phyloP scores from a whole-genome alignment of 1,140 invertebrate species.

The Ptiloglossa arizonensis region DNA sequence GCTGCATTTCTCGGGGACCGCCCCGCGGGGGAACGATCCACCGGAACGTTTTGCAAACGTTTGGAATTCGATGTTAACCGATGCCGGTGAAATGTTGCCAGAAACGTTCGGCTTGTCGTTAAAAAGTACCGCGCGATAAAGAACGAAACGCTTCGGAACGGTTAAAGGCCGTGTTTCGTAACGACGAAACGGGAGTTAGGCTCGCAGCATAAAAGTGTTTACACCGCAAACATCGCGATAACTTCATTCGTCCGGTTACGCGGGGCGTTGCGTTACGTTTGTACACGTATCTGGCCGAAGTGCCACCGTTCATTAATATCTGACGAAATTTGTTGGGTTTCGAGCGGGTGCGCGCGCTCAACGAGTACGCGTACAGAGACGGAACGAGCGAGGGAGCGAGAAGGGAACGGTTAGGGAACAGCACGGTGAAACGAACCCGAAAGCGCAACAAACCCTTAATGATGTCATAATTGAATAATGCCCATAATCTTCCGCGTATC shows the following conservation, averaged over 20 bases:
- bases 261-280: background rate
- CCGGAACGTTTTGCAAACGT: no score
- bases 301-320: background rate
- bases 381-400: no score
- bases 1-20: no score
- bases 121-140: background rate
- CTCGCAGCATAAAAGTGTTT: constrained; percentile 18
- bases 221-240: constrained; percentile 16
- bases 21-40: no score
- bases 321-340: no score
- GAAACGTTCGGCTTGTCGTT: constrained; percentile 8
- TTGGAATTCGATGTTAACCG: background rate
- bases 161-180: constrained; percentile 11
- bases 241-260: constrained; percentile 6
- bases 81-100: background rate
- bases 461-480: constrained; percentile 67
- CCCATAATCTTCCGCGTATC: constrained; percentile 51
- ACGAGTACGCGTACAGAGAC: background rate
- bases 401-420: background rate
- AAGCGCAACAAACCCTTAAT: constrained; percentile 57
- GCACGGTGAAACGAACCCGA: constrained; percentile 25
- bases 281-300: background rate
- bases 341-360: background rate
- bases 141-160: background rate
- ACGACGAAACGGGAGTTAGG: background rate